Evolutionary conservation across 2,888 invertebrate species (phyloP).

Genomic region (Ephialtes manifestator): DNA sequence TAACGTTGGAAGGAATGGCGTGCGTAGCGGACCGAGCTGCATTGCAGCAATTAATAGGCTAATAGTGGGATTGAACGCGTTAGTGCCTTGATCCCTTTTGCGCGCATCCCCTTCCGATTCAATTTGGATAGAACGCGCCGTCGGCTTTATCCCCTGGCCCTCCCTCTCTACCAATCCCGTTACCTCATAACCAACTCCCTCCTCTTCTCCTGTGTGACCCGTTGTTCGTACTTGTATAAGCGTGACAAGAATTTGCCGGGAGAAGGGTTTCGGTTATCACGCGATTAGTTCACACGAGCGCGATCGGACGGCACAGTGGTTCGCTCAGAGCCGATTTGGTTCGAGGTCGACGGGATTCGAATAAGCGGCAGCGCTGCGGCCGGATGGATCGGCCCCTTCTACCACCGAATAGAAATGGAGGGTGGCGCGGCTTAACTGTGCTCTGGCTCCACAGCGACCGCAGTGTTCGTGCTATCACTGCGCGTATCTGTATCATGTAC

Average conservation of each 20-base stretch:
- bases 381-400: constrained; percentile 23
- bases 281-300: constrained; percentile 79
- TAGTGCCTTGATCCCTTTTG: constrained; percentile 63
- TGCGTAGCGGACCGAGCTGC: background rate
- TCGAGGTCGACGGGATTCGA: constrained; percentile 17
- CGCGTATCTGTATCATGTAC: constrained; percentile 29
- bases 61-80: constrained; percentile 59
- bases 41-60: constrained; percentile 62
- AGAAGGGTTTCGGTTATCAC: constrained; percentile 77
- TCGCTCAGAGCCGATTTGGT: constrained; percentile 29
- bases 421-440: background rate
- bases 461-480: constrained; percentile 2
- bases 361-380: constrained; percentile 15
- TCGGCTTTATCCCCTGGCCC: constrained; percentile 42
- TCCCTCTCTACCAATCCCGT: constrained; percentile 3
- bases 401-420: background rate
- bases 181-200: constrained; percentile 11
- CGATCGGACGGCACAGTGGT: constrained; percentile 6
- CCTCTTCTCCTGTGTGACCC: constrained; percentile 18
- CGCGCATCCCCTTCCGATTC: constrained; percentile 61
- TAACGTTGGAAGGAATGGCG: constrained; percentile 36
- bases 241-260: constrained; percentile 59
- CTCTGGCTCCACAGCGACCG: constrained; percentile 5
- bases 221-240: constrained; percentile 56
- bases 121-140: constrained; percentile 60